phyloP scores from a whole-genome alignment of 2,797 vertebrate species.

The Molossus molossus region DNA sequence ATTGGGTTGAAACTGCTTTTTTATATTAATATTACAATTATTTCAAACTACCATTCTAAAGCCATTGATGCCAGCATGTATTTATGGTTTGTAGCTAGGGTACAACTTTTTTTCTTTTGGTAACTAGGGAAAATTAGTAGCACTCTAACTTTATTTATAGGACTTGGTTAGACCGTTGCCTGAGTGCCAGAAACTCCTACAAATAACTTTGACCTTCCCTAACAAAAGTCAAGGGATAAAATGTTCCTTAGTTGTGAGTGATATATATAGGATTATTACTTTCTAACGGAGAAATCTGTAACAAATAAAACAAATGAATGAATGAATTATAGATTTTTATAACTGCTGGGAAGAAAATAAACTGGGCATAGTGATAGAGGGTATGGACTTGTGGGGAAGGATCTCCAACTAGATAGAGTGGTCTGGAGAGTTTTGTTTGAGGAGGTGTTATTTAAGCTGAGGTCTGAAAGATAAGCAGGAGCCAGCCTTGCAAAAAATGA shows the following conservation, averaged over 20 bases:
- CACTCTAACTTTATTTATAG: slow-evolving; percentile 83
- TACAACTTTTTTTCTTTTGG: slow-evolving; percentile 76
- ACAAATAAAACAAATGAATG: not conserved
- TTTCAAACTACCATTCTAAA: slow-evolving; percentile 64
- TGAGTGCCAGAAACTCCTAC: slow-evolving; percentile 71
- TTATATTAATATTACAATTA: slow-evolving; percentile 62
- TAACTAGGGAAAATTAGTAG: slow-evolving; percentile 78
- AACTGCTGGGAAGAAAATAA: slow-evolving; percentile 61
- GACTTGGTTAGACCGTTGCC: slow-evolving; percentile 74
- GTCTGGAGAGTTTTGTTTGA: slow-evolving; percentile 62
- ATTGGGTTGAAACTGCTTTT: slow-evolving; percentile 42
- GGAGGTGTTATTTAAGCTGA: slow-evolving; percentile 47
- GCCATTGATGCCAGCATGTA: slow-evolving; percentile 33
- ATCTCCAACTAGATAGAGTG: not conserved
- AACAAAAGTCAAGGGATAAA: slow-evolving; percentile 75
- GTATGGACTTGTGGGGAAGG: not conserved
- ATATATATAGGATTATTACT: not conserved
- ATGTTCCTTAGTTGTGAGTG: slow-evolving; percentile 60
- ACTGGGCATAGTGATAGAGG: not conserved
- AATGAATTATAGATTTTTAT: slow-evolving; percentile 29
- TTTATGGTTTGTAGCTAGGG: slow-evolving; percentile 65
- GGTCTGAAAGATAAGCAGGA: slow-evolving; percentile 21
- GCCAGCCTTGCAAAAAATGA: not conserved
- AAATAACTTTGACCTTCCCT: slow-evolving; percentile 84
- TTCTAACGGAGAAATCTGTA: slow-evolving; percentile 32